Conservation (phyloP, 2,888 invertebrate genomes). For the Agrochola circellaris region DNA sequence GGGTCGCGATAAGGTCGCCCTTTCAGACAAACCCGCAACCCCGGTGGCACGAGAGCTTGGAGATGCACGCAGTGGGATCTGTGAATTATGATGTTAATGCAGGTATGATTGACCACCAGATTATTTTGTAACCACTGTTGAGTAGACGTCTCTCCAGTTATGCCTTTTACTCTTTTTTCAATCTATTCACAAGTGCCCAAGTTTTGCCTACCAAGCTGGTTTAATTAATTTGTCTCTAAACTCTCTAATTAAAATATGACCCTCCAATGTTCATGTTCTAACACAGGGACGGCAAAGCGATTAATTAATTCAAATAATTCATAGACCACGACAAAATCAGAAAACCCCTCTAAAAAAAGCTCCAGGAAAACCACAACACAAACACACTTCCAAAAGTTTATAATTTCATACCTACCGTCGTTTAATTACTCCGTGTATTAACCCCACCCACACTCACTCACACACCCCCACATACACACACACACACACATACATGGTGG, state of each 20-base stretch:
- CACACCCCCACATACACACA: slow-evolving; percentile 43
- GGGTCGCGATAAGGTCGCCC: too few relatives aligned
- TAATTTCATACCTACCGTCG: slow-evolving; percentile 25
- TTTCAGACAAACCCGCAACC: too few relatives aligned
- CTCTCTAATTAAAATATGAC: neutral
- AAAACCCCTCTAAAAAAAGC: neutral
- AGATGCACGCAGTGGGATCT: too few relatives aligned
- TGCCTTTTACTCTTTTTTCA: neutral
- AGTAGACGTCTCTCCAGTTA: neutral
- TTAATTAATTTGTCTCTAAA: neutral
- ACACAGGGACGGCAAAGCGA: neutral
- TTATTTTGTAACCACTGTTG: neutral
- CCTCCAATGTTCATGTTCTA: neutral
- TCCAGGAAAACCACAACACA: neutral
- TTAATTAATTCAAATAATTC: neutral
- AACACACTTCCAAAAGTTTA: neutral
- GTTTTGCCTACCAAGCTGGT: accelerated
- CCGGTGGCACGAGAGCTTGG: neutral
- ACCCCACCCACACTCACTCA: slow-evolving; percentile 61
- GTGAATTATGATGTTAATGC: neutral
- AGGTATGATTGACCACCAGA: too few relatives aligned
- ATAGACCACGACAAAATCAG: neutral
- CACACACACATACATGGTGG: neutral
- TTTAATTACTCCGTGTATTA: slow-evolving; percentile 60
- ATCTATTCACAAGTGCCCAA: too few relatives aligned